A percentile compares a stretch with the other conserved stretches of the same genome.
These are phyloP conservation scores for Papilio elwesi DNA, from an alignment of 2,888 invertebrate genomes.

Conservation along the genomic window DNA sequence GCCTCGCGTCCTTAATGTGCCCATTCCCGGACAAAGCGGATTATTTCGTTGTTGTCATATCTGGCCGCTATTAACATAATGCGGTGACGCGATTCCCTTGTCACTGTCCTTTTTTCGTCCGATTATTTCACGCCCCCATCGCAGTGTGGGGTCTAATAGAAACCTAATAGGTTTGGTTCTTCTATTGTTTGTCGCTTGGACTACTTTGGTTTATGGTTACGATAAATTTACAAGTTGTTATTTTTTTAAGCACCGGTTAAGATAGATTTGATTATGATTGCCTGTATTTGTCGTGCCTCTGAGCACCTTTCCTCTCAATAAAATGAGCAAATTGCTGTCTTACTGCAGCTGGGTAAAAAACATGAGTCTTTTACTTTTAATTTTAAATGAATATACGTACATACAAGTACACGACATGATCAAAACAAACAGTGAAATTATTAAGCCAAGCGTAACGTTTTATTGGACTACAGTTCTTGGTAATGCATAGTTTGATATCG, in stretches of 20 bases:
- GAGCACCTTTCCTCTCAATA: not conserved
- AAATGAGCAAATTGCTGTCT: not conserved
- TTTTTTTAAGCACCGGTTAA: not conserved
- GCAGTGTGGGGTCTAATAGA: conserved; percentile 69
- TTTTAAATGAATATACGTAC: not conserved
- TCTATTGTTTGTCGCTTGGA: conserved; percentile 28
- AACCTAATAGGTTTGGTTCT: conserved; percentile 36
- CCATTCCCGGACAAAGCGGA: conserved; percentile 79
- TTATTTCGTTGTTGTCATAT: conserved; percentile 80
- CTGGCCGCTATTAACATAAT: conserved; percentile 77
- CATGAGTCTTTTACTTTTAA: not conserved
- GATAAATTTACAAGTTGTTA: not conserved
- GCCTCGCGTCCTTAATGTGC: conserved; percentile 65
- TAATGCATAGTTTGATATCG: conserved; percentile 23
- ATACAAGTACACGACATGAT: not conserved
- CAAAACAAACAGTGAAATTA: not conserved
- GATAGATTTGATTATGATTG: not conserved
- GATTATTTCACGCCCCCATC: conserved; percentile 59
- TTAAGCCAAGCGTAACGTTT: conserved; percentile 50
- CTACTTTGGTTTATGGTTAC: conserved; percentile 27
- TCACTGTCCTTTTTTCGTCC: conserved; percentile 59
- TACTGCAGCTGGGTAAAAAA: not conserved
- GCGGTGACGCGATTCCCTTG: conserved; percentile 72
- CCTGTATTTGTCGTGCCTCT: not conserved
- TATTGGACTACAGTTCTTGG: conserved; percentile 47